phyloP scores from a whole-genome alignment of 2,797 vertebrate genomes.

The Distichodus sexfasciatus region DNA sequence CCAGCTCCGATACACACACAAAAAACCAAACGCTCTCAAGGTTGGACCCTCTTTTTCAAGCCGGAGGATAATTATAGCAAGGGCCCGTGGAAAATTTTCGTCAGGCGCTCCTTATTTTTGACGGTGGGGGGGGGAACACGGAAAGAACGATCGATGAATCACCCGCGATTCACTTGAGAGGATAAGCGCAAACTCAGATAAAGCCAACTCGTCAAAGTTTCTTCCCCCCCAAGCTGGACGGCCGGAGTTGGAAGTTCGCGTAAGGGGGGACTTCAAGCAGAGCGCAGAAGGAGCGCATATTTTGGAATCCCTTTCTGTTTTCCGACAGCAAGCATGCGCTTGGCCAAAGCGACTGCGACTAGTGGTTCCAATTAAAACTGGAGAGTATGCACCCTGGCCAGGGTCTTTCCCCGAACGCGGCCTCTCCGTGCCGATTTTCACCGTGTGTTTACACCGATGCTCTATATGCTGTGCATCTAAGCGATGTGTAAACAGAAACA shows the following conservation, averaged over 20 bases:
- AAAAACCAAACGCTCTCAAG: conserved; percentile 57
- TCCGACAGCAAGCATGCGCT: conserved; percentile 12
- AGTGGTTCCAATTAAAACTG: conserved; percentile 19
- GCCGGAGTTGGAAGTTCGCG: neutral
- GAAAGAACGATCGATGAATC: conserved; percentile 50
- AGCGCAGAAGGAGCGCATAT: neutral
- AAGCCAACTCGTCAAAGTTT: neutral
- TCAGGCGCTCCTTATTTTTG: conserved; percentile 50
- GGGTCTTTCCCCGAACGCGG: neutral
- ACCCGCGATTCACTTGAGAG: conserved; percentile 26
- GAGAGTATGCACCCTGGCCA: neutral
- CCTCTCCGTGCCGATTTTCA: neutral
- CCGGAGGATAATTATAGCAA: conserved; percentile 62
- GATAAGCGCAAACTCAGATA: conserved; percentile 11
- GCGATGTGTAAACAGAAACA: neutral
- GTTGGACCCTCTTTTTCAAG: conserved; percentile 60
- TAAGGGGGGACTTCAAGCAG: neutral
- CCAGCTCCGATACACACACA: conserved; percentile 44
- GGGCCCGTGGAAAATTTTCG: conserved; percentile 65
- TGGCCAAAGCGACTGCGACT: neutral
- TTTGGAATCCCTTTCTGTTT: conserved; percentile 11
- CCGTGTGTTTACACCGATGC: neutral
- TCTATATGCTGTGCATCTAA: neutral
- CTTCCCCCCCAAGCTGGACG: conserved; percentile 8
- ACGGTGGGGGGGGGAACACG: conserved; percentile 51